Base-by-base conservation (phyloP, 92 coral and sea anemone genomes). In the Anthopleura xanthogrammica region DNA sequence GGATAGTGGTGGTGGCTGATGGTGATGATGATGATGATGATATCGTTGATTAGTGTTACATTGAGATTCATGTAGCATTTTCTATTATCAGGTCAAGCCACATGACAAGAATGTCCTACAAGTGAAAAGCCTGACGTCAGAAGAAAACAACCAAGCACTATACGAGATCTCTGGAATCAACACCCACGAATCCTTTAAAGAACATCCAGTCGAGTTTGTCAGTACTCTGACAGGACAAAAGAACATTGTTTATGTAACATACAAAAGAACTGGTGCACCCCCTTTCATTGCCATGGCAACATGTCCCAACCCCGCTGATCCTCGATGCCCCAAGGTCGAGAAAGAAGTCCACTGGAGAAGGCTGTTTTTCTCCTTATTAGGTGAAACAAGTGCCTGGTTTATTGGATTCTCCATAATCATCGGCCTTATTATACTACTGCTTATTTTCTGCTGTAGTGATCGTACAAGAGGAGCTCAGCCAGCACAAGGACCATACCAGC, bases 311-410 rank as follows among this genome's bases (percentile, higher is more conserved):
- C 77, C 85, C 1, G 85, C 81, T 14, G 91, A 77, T 60, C 86
- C 81, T 9, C 88, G 88, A 9, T 85, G 88, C 50, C 88, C 79
- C 0, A 77, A 78, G 43, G 76, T 81, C 3, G 77, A 87, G 52
- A 43, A 81, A 22, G 86, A 81, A 17, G 80, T 80, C 8, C 82
- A 88, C 73, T 79, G 90, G 79, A 87, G 83, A 68, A 80, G 90
- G 11, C 66, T 93, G 65, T 82, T 91, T 72, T 86, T 93, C 4
- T 80, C 93, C 54, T 73, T 93, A 42, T 87, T 93, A 54, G 95
- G 91, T 24, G 93, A 93, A 57, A 93, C 98, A 29, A 93, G 98
- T 86, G 90, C 98, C 17, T 93, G 93, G 98, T 82, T 93, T 74
- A 89, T 93, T 70, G 98, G 98, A 1, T 88, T 91, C 79, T 87